Evolutionary conservation across 1,140 invertebrate species (phyloP), one percentile per base, ranked within the genome.

Genomic region (Aphaenogaster ashmeadi): DNA sequence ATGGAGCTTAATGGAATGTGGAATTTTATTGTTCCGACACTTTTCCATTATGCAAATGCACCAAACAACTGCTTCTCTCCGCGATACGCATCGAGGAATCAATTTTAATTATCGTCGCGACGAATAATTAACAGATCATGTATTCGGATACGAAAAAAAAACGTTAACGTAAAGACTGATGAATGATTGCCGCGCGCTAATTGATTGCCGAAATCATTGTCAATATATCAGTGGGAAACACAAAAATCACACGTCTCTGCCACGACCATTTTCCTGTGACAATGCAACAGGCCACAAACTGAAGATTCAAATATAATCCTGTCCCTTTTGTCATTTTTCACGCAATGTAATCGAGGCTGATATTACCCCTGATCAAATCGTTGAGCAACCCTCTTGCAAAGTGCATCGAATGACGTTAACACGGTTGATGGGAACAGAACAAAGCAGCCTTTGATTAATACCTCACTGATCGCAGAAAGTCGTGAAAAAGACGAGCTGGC

Each of bases 321-420:
- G 21, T 78, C 9, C 38, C 41, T 77, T 27, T 60, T 54, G 54
- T 85, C n/a, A 36, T 58, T 83, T 41, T 38, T 62, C 44, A 58
- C 54, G 9, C 52, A 44, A 58, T 47, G 84, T 67, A 69, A 66
- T 21, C 64, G 44, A 58, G 44, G 44, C 50, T 50, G 71, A 44
- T 89, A 81, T 87, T 88, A 89, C 92, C 89, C 86, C 89, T 75
- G 72, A 94, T 94, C 93, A 90, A 92, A 92, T 93, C 92, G 92
- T 92, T 90, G 88, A 94, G 84, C 88, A 87, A 91, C 91, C 75
- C 21, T 79, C 67, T 87, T 64, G 47, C 47, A 21, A 27, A 56
- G 15, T 56, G 6, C 36, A 54, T 38, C 60, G 21, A 80, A n/a
- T 52, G 50, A 8, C 56, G 52, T 75, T 38, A 74, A 74, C 54